phyloP scores from a whole-genome alignment of 2,888 invertebrate species.

The Ypsolopha sequella region DNA sequence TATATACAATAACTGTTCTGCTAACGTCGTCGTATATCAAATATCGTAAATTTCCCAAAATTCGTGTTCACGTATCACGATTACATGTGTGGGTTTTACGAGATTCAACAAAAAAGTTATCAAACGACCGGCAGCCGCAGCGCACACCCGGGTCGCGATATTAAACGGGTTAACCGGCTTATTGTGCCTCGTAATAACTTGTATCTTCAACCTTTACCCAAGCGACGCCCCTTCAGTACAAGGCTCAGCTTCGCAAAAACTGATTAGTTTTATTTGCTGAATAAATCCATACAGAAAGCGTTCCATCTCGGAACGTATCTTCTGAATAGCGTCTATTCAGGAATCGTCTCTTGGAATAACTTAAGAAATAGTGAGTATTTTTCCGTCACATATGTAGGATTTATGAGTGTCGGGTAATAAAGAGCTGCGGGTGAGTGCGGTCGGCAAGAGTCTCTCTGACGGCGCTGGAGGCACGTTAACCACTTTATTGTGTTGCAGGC shows the following conservation, averaged over 20 bases:
- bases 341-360: no score
- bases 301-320: no score
- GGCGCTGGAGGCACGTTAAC: constrained; percentile 21
- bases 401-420: neutral
- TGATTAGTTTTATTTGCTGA: no score
- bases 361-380: no score
- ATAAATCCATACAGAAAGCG: no score
- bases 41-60: no score
- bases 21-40: no score
- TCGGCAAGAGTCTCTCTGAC: neutral
- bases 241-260: neutral
- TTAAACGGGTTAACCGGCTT: constrained; percentile 25
- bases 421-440: neutral
- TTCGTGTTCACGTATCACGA: no score
- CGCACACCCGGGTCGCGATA: constrained; percentile 38
- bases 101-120: neutral
- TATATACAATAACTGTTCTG: no score
- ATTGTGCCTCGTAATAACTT: neutral
- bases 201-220: neutral
- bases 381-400: neutral
- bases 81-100: neutral
- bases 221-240: neutral
- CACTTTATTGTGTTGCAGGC: constrained; percentile 56
- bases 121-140: constrained; percentile 7
- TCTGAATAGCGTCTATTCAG: no score